phyloP scores from a whole-genome alignment of 2,888 invertebrate species.

The Digitonthophagus gazella region DNA sequence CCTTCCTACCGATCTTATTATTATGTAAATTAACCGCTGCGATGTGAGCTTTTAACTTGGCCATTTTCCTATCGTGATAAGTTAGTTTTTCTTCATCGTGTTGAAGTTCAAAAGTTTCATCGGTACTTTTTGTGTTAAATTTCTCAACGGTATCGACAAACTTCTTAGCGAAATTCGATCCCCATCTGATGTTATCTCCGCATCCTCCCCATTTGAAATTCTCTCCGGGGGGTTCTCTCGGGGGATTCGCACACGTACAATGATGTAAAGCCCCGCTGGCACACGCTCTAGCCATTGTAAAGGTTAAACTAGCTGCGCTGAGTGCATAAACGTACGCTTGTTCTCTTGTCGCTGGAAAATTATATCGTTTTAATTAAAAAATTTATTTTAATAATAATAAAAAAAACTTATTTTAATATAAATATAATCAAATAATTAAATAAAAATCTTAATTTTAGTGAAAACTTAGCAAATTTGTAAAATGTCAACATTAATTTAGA shows the following conservation, averaged over 20 bases:
- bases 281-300: slow-evolving; percentile 76
- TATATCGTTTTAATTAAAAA: no score
- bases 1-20: slow-evolving; percentile 73
- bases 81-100: slow-evolving; percentile 41
- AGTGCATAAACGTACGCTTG: slow-evolving; percentile 84
- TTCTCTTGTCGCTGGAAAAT: slow-evolving; percentile 73
- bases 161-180: slow-evolving; percentile 67
- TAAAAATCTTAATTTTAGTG: no score
- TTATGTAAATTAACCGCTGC: slow-evolving; percentile 79
- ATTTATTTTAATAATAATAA: no score
- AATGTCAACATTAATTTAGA: no score
- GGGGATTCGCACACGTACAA: slow-evolving; percentile 76
- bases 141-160: slow-evolving; percentile 68
- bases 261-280: slow-evolving; percentile 70
- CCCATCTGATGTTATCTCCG: slow-evolving; percentile 77
- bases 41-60: slow-evolving; percentile 55
- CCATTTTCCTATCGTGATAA: slow-evolving; percentile 46
- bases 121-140: slow-evolving; percentile 47
- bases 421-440: no score
- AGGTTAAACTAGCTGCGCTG: slow-evolving; percentile 75
- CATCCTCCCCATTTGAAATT: slow-evolving; percentile 87
- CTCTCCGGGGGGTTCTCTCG: slow-evolving; percentile 63
- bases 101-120: slow-evolving; percentile 46
- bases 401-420: no score
- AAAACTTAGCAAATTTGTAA: no score